phyloP scores from a whole-genome alignment of 2,113 vertebrate species.

The Sinocyclocheilus rhinocerous region DNA sequence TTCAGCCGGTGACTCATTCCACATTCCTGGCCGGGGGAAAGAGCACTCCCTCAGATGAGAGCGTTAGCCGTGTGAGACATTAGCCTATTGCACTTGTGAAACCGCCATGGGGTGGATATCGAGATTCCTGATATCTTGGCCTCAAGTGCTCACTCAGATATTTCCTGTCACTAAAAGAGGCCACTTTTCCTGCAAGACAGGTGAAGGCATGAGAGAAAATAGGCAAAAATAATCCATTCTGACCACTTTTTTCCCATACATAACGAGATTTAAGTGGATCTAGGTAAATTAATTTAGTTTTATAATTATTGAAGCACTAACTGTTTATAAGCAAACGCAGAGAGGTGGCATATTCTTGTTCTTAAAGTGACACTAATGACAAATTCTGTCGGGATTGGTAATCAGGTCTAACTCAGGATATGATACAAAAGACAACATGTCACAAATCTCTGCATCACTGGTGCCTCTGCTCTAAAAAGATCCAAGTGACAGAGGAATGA shows the following conservation, averaged over 20 bases:
- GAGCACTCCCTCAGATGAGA: conserved; percentile 8
- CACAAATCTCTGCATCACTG: background rate
- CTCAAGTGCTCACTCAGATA: conserved; percentile 66
- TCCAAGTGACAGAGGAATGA: background rate
- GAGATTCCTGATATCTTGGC: conserved; percentile 70
- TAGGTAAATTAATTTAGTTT: background rate
- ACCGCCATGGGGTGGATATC: conserved; percentile 65
- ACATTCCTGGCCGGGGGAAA: conserved; percentile 25
- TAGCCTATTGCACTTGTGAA: conserved; percentile 64
- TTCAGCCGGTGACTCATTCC: conserved; percentile 27
- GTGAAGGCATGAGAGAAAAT: conserved; percentile 48
- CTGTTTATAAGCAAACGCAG: background rate
- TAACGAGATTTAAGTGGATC: background rate
- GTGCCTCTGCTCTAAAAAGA: background rate
- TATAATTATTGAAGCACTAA: background rate
- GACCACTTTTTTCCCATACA: background rate
- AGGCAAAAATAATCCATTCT: background rate
- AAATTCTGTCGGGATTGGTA: background rate
- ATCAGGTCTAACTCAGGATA: no score
- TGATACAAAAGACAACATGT: rapidly evolving
- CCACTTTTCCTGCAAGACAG: conserved; percentile 61
- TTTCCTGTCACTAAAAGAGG: conserved; percentile 72
- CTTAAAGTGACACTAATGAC: background rate
- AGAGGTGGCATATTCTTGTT: background rate
- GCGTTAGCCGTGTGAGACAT: conserved; percentile 64